Percentiles rank a stretch among this genome's conserved stretches.
These are phyloP conservation scores for Sinodicranocentrus sp. DNA, from an alignment of 2,888 invertebrate genomes.

Conservation along the genomic window DNA sequence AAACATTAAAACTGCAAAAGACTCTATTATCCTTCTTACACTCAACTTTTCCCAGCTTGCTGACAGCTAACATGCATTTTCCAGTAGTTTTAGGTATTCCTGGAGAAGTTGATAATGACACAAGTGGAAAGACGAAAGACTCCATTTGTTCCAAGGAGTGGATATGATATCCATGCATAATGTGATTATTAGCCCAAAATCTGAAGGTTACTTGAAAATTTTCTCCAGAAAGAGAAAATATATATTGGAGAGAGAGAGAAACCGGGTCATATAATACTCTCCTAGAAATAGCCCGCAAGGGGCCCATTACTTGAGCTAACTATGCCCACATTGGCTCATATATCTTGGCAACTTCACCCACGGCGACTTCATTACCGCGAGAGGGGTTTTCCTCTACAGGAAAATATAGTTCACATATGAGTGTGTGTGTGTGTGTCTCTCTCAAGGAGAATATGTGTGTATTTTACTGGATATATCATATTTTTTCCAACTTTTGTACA, in stretches of 20 bases:
- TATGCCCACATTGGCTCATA: conserved; percentile 56
- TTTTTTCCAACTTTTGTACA: conserved; percentile 3
- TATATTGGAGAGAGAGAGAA: neutral
- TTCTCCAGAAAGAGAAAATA: neutral
- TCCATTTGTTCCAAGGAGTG: neutral
- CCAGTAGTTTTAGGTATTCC: neutral
- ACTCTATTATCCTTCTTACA: too few relatives aligned
- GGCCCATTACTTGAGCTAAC: conserved; percentile 67
- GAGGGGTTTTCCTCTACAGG: too few relatives aligned
- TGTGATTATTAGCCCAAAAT: too few relatives aligned
- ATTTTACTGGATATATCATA: too few relatives aligned
- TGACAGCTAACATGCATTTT: neutral
- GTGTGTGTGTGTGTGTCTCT: too few relatives aligned
- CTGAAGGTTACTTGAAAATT: neutral
- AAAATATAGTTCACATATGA: too few relatives aligned
- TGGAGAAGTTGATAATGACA: neutral
- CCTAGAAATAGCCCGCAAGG: conserved; percentile 66
- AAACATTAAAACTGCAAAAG: too few relatives aligned
- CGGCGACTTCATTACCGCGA: conserved; percentile 41
- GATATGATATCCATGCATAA: neutral
- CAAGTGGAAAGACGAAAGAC: neutral
- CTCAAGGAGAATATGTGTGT: too few relatives aligned
- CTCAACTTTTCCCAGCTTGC: too few relatives aligned
- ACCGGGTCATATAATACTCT: too few relatives aligned
- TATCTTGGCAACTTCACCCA: conserved; percentile 46